Evolutionary conservation across 2,888 invertebrate genomes (phyloP).

Genomic region (Arctia plantaginis): DNA sequence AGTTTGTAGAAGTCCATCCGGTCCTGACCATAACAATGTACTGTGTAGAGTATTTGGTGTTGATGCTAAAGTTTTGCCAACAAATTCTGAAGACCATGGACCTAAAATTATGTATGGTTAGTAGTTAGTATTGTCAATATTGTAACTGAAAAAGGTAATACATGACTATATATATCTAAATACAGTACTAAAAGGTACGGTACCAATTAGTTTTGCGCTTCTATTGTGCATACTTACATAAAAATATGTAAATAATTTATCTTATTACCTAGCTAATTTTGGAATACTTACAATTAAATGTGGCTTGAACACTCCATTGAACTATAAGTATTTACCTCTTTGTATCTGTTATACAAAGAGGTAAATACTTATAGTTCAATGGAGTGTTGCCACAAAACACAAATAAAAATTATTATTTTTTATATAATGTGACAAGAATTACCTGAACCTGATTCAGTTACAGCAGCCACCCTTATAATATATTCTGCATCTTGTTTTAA

Average conservation of each 20-base stretch:
- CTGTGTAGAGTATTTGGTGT: conserved; percentile 86
- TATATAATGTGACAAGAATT: conserved; percentile 17
- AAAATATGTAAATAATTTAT: not conserved
- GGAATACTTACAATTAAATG: not conserved
- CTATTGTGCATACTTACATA: not conserved
- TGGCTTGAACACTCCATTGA: no score
- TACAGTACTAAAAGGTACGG: not conserved
- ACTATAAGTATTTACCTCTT: no score
- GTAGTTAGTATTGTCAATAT: not conserved
- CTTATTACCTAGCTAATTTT: not conserved
- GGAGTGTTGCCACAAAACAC: no score
- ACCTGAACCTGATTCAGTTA: conserved; percentile 90
- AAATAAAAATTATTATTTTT: no score
- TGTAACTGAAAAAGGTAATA: not conserved
- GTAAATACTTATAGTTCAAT: no score
- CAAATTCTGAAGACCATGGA: conserved; percentile 92
- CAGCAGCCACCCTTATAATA: conserved; percentile 92
- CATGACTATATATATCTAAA: not conserved
- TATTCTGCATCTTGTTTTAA: conserved; percentile 92
- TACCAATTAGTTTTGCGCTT: no score
- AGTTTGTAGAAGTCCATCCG: conserved; percentile 92
- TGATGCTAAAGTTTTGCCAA: conserved; percentile 89
- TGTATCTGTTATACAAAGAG: no score
- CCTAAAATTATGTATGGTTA: conserved; percentile 73
- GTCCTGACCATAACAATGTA: conserved; percentile 91